Conservation (phyloP, 2,888 invertebrate species). For the Erebia ligea region DNA sequence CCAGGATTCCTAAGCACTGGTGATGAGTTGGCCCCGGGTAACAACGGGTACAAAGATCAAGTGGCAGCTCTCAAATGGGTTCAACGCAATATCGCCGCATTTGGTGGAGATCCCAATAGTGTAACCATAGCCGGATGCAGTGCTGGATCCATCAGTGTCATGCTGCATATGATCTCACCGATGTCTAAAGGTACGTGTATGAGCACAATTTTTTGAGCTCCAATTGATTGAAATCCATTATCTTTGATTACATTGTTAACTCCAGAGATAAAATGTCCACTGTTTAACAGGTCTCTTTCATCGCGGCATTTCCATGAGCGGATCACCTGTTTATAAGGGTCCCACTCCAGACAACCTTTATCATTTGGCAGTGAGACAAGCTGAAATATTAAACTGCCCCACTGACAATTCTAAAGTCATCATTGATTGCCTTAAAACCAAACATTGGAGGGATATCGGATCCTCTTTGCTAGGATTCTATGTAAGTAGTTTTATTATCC, state of each 20-base stretch:
- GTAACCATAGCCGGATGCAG: constrained; percentile 85
- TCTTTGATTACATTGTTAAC: not conserved
- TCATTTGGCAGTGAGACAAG: constrained; percentile 85
- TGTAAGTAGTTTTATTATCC: constrained; percentile 51
- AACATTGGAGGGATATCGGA: constrained; percentile 71
- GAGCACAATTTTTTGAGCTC: not conserved
- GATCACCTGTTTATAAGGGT: constrained; percentile 81
- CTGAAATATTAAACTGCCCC: constrained; percentile 83
- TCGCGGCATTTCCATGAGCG: constrained; percentile 87
- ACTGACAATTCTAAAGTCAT: constrained; percentile 78
- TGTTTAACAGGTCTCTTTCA: constrained; percentile 84
- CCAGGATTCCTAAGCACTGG: constrained; percentile 84
- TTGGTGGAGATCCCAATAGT: constrained; percentile 85
- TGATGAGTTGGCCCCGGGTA: constrained; percentile 84
- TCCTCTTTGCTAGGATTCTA: constrained; percentile 72
- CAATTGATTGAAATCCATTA: not conserved
- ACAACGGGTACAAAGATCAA: constrained; percentile 87
- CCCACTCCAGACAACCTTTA: constrained; percentile 80
- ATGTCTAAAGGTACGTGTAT: constrained; percentile 79
- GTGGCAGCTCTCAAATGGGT: constrained; percentile 85
- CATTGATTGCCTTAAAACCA: constrained; percentile 83
- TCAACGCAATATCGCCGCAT: constrained; percentile 83
- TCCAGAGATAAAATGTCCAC: not conserved
- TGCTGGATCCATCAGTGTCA: constrained; percentile 77
- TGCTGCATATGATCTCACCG: constrained; percentile 84